Evolutionary conservation across 2,113 vertebrate genomes (phyloP), one percentile per base, ranked within the genome.

Genomic region (Enhydra lutris): DNA sequence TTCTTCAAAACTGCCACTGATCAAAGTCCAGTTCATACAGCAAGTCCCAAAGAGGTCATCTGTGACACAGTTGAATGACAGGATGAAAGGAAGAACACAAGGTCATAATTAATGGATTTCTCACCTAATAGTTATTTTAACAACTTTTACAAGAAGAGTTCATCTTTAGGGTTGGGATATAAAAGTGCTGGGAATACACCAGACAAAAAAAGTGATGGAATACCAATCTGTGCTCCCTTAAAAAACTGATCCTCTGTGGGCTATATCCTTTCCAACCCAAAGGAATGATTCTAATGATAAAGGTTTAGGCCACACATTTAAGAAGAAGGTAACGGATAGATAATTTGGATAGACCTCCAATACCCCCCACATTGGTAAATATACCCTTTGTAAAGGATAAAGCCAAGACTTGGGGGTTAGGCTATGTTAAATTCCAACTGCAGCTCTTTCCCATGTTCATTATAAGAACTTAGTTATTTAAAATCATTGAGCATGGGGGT

Each of bases 1-100:
- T 65, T 95, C 65, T 94, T 94, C 82, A 95, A 91, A 94, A 92
- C 73, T 97, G 79, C 83, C 89, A 94, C 5, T 93, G 82, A 89
- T 95, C 93, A 88, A 95, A 94, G 74, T 84, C 90, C 74, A 84
- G 79, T 87, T 93, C 86, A 96, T 63, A 97, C 6, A 93, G 84
- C 92, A 96, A 95, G 92, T 88, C 61, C 89, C 93, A 93, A 82
- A 91, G 7, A 95, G 86, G 92, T 96, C 45, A 71, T 71, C 71
- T 71, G 91, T 93, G 91, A 95, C 67, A 96, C 36, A 80, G 81
- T 2, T 91, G 87, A 97, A 65, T 82, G 39, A 61, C 69, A 85
- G 55, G 36, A 89, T 81, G 80, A 76, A 95, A 95, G 83, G 88
- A 97, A 97, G 79, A 94, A 74, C 83, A 93, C 52, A 74, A 55